Evolutionary conservation across 2,888 invertebrate species (phyloP), one percentile per base, ranked within the genome.

Genomic region (Exocentrus adspersus): DNA sequence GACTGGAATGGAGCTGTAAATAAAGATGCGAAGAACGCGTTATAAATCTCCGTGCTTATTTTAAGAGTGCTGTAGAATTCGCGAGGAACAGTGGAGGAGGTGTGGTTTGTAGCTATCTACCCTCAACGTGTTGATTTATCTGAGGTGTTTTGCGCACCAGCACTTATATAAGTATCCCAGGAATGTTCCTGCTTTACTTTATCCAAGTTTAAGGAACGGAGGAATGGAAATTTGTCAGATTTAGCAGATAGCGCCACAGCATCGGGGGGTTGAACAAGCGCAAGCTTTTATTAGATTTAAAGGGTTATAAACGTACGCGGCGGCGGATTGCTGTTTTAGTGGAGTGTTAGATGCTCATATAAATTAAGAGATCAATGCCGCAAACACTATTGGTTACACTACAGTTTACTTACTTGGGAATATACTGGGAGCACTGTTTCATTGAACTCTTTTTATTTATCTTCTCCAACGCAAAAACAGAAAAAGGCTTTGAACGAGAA

Each of bases 21-120:
- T 70, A 72, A 63, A 63, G 65, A 65, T 64, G 67, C 68, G 65
- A 68, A 67, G 67, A 69, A 67, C 67, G 67, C 63, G 65, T 62
- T 56, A 69, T 72, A 72, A 72, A 72, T 72, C 71, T 68, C 62
- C 46, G 62, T 68, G 70, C 65, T 69, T 72, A 72, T 71, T 70
- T 71, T 68, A 69, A 72, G 70, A 71, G 65, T 64, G 67, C 64
- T 60, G 54, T 57, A 46, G 61, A 53, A 61, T 61, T 58, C 64
- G 60, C 66, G 61, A 57, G 37, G 19, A 54, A 54, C 60, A 63
- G 60, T 63, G 59, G 60, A 63, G 60, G 68, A 68, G 70, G 72
- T 70, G 70, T 72, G 72, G 72, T 69, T 76, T 77, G 64, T 66
- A 60, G 60, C 66, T 60, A 66, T 69, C 64, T 69, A 66, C 65